Conservation (phyloP, 1,140 invertebrate species). For the Macrotrachela quadricornifera region DNA sequence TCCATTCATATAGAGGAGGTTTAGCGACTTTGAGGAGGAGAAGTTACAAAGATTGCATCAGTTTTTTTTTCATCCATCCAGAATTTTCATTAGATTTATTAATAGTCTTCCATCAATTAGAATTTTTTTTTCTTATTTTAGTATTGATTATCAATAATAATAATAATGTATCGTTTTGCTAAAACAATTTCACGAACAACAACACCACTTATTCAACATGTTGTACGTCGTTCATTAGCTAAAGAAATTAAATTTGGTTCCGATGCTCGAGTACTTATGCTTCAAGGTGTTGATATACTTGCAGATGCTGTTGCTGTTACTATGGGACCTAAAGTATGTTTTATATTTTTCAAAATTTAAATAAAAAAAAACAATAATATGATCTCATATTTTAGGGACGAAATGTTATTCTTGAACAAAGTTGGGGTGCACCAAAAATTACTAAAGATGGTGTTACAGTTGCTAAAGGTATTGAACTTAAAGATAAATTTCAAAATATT, state of each 20-base stretch:
- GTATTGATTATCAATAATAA: no score
- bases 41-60: no score
- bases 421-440: slow-evolving; percentile 97
- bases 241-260: slow-evolving; percentile 95
- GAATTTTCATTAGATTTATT: no score
- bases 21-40: no score
- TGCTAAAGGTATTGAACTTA: slow-evolving; percentile 86
- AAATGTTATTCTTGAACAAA: slow-evolving; percentile 96
- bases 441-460: slow-evolving; percentile 99
- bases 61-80: no score
- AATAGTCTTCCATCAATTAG: no score
- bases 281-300: slow-evolving; percentile 90
- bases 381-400: slow-evolving; percentile 43
- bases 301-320: slow-evolving; percentile 97
- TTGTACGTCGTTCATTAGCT: slow-evolving; percentile 30
- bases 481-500: slow-evolving; percentile 98
- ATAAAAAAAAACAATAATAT: not conserved
- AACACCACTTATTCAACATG: not conserved
- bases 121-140: no score
- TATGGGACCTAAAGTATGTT: slow-evolving; percentile 70
- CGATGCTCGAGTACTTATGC: slow-evolving; percentile 82
- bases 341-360: not conserved
- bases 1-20: no score
- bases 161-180: not conserved
- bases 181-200: not conserved